Evolutionary conservation across 1,140 invertebrate species (phyloP), one percentile per base, ranked within the genome.

Genomic region (Lepidotrigona ventralis): DNA sequence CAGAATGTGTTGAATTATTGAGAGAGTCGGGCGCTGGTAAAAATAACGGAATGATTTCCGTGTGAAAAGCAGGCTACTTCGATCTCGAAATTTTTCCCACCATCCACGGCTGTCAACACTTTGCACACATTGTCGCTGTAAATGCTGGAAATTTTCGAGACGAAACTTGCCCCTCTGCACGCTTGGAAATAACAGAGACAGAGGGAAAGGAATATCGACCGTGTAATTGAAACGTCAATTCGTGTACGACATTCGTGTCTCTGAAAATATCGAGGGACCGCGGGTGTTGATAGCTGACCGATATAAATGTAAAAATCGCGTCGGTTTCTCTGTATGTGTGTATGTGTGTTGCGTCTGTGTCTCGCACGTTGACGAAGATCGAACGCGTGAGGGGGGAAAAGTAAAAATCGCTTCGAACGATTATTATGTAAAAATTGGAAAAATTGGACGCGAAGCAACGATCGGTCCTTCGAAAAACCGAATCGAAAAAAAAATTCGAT

Each of bases 221-320:
- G 54, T 70, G 12, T 51, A 71, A 79, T 79, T 29, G 54, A 71
- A 71, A 71, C 68, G 68, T 79, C 68, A 17, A 79, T 79, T 70
- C n/a, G 23, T 51, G 33, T 17, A 60, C 39, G 39, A 23, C 29
- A 29, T 17, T 23, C 46, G 14, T 23, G 54, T 56, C 29, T 51
- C 39, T 54, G n/a, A 26, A 79, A 71, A 51, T 21, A 51, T 79
- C 26, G 23, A 58, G 29, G 9, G 3, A 8, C 39, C 39, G 4
- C 39, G 5, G 29, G 12, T 29, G 51, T 19, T 14, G 33, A 2
- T 23, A 54, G 8, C 12, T 8, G 9, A 2, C n/a, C 15, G 56
- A 14, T 53, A 53, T 46, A 46, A 8, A 46, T 46, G 5, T 3
- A 56, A 56, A 56, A 79, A 70, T 58, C 23, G 23, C 39, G 1